A percentile compares a stretch with the other conserved stretches of the same genome.
Evolutionary conservation across 2,797 vertebrate species (phyloP).

Genomic region (Odontamblyopus rebecca): DNA sequence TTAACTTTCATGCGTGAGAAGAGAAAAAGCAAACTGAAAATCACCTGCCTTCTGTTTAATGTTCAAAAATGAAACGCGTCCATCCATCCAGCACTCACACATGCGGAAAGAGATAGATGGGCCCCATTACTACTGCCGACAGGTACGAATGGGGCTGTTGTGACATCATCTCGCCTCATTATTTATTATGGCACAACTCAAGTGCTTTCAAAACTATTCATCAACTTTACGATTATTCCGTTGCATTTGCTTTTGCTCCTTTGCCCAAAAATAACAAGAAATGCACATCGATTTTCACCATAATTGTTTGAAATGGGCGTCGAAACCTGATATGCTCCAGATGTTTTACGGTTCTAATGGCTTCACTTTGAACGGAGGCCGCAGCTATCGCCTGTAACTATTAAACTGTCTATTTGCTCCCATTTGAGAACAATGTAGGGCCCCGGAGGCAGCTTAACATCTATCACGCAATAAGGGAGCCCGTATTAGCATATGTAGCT

Average conservation of each 20-base stretch:
- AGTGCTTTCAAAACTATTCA: slow-evolving; percentile 51
- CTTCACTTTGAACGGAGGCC: slow-evolving; percentile 50
- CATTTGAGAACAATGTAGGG: slow-evolving; percentile 57
- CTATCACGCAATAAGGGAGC: slow-evolving; percentile 57
- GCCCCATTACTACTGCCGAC: slow-evolving; percentile 23
- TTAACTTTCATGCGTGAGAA: slow-evolving; percentile 21
- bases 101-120: slow-evolving; percentile 31
- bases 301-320: slow-evolving; percentile 39
- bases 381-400: slow-evolving; percentile 38
- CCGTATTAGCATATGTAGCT: slow-evolving; percentile 58
- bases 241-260: slow-evolving; percentile 36
- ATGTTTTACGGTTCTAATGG: slow-evolving; percentile 72
- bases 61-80: slow-evolving; percentile 11
- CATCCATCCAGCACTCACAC: neutral
- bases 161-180: slow-evolving; percentile 38
- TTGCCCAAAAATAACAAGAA: slow-evolving; percentile 53
- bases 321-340: slow-evolving; percentile 53
- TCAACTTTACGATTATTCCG: slow-evolving; percentile 48
- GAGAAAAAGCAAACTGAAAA: neutral
- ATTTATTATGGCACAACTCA: slow-evolving; percentile 40
- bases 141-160: slow-evolving; percentile 18
- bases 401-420: slow-evolving; percentile 54
- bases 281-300: slow-evolving; percentile 18
- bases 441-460: slow-evolving; percentile 55
- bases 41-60: slow-evolving; percentile 17